Evolutionary conservation across 1,140 invertebrate genomes (phyloP).

Genomic region (Zaprionus gabonicus): DNA sequence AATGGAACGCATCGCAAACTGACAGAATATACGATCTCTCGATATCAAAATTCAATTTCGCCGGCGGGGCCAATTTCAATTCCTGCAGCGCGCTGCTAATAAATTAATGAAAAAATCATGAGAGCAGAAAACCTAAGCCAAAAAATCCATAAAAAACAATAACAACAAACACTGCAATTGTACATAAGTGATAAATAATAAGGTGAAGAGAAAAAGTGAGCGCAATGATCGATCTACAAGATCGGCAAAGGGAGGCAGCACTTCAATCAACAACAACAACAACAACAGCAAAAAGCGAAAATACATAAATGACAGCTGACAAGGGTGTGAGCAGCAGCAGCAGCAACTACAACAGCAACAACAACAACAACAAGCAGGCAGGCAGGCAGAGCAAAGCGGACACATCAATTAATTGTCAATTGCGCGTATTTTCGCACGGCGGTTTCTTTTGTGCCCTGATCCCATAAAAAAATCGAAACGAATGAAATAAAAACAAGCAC

Average conservation of each 20-base stretch:
- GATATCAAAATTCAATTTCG: slow-evolving; percentile 44
- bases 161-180: slow-evolving; percentile 58
- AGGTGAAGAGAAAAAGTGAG: slow-evolving; percentile 53
- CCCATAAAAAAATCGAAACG: slow-evolving; percentile 19
- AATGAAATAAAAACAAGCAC: not conserved
- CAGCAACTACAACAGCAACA: slow-evolving; percentile 36
- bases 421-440: slow-evolving; percentile 81
- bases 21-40: slow-evolving; percentile 19
- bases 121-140: slow-evolving; percentile 68
- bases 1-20: slow-evolving; percentile 18
- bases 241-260: slow-evolving; percentile 39
- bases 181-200: slow-evolving; percentile 76
- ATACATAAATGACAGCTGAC: slow-evolving; percentile 76
- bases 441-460: slow-evolving; percentile 69
- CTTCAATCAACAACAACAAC: slow-evolving; percentile 51
- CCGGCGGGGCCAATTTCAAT: slow-evolving; percentile 51
- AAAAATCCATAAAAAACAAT: slow-evolving; percentile 38
- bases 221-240: slow-evolving; percentile 45
- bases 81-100: slow-evolving; percentile 44
- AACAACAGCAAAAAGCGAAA: slow-evolving; percentile 18
- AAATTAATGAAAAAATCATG: slow-evolving; percentile 80
- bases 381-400: slow-evolving; percentile 59
- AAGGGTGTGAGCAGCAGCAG: slow-evolving; percentile 72
- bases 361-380: slow-evolving; percentile 20
- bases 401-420: slow-evolving; percentile 83